Evolutionary conservation across 2,888 invertebrate genomes (phyloP), one percentile per base, ranked within the genome.

Genomic region (Oscheius myriophilus): DNA sequence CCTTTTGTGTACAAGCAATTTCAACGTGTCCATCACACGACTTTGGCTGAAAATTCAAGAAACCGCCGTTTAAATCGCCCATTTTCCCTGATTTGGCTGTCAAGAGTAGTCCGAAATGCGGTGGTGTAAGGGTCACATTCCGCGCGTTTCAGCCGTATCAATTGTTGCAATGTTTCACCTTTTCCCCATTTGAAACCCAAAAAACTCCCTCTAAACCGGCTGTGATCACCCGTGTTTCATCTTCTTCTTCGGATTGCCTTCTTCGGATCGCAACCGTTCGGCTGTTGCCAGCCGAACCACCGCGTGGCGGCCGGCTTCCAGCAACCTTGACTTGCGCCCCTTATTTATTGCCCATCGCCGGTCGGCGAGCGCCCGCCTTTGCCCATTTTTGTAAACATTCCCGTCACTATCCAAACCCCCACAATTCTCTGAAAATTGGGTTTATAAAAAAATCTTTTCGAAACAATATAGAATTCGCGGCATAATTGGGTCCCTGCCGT

Each of bases 281-380:
- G 33, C 33, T 33, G 33, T 9, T n/a, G n/a, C n/a, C n/a, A n/a
- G n/a, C n/a, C n/a, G n/a, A n/a, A n/a, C 33, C 3, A 33, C 33
- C 3, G 33, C 21, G 23, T 52, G 52, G 21, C 52, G 21, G 21
- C 52, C 21, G 52, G 33, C 33, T 33, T 33, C 9, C 33, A 26
- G 55, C 55, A 66, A 66, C 66, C 66, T 66, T 66, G 66, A 66
- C 66, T 66, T 61, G 46, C 61, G 57, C 41, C 42, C 49, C 66
- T 66, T 66, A 66, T 66, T 66, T 66, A 66, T 66, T 66, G 66
- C 57, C 66, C 49, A 61, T 61, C 61, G 61, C 61, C 61, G 49
- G 49, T 49, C 26, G 61, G n/a, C 26, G 46, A 45, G 26, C 61
- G 49, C 61, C 49, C 46, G 49, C 49, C 61, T 26, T 49, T 49